Evolutionary conservation across 1,140 invertebrate species (phyloP).

Genomic region (Drosophila carrolli): DNA sequence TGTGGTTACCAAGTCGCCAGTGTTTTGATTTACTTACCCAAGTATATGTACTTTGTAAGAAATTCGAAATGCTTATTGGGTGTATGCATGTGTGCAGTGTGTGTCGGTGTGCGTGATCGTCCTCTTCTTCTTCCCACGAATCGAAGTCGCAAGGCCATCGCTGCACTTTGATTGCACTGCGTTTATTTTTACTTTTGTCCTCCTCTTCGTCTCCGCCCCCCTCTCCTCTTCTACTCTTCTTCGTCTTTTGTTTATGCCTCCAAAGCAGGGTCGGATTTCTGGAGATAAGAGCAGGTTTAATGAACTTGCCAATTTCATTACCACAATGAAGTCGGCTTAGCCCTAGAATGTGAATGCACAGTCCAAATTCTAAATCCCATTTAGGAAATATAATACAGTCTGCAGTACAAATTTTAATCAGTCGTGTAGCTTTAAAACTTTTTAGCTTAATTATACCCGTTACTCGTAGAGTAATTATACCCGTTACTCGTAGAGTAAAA

Average conservation of each 20-base stretch:
- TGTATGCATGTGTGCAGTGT: background rate
- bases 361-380: background rate
- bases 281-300: conserved; percentile 68
- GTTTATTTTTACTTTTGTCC: conserved; percentile 64
- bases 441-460: too few species aligned
- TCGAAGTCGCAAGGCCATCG: conserved; percentile 61
- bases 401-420: too few species aligned
- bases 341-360: background rate
- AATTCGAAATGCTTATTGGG: conserved; percentile 6
- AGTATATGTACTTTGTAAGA: conserved; percentile 13
- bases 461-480: too few species aligned
- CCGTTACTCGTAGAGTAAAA: too few species aligned
- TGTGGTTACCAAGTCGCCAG: conserved; percentile 62
- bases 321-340: conserved; percentile 33
- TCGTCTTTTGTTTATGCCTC: conserved; percentile 61
- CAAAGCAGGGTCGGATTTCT: conserved; percentile 39
- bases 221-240: background rate
- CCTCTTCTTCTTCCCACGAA: conserved; percentile 33
- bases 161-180: conserved; percentile 62
- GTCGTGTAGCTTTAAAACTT: too few species aligned
- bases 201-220: conserved; percentile 20
- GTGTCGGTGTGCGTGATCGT: conserved; percentile 16
- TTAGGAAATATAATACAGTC: background rate
- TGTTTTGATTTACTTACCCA: conserved; percentile 62
- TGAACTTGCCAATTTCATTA: conserved; percentile 71